These are phyloP conservation scores for Drosophila formosana DNA, from an alignment of 2,888 invertebrate species.

Conservation along the genomic window DNA sequence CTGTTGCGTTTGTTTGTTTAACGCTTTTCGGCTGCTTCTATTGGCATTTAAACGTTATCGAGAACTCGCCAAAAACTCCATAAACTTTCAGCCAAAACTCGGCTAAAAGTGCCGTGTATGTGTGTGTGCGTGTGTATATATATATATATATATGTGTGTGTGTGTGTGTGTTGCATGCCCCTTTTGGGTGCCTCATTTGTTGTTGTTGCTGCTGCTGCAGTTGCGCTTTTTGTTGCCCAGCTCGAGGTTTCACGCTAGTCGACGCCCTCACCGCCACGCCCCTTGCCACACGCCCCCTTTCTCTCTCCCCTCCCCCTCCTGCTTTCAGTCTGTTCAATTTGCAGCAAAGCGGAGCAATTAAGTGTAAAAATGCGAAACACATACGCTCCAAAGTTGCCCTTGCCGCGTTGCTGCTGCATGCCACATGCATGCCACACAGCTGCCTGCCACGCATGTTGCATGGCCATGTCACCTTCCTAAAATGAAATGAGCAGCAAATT, in stretches of 20 bases:
- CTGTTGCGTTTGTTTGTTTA: slow-evolving; percentile 60
- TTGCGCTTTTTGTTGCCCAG: slow-evolving; percentile 70
- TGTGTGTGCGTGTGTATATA: slow-evolving; percentile 24
- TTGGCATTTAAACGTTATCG: slow-evolving; percentile 79
- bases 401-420: slow-evolving; percentile 16
- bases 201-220: slow-evolving; percentile 50
- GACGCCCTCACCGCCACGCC: slow-evolving; percentile 5
- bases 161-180: slow-evolving; percentile 54
- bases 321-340: slow-evolving; percentile 68
- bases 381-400: slow-evolving; percentile 68
- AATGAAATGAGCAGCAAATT: slow-evolving; percentile 81
- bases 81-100: slow-evolving; percentile 40
- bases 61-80: slow-evolving; percentile 75
- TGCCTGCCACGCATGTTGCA: slow-evolving; percentile 71
- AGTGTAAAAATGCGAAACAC: slow-evolving; percentile 81
- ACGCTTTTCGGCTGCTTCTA: slow-evolving; percentile 60
- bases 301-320: not conserved
- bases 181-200: slow-evolving; percentile 9
- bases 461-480: slow-evolving; percentile 79
- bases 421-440: slow-evolving; percentile 36
- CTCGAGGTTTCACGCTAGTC: slow-evolving; percentile 31
- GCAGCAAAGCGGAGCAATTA: slow-evolving; percentile 77
- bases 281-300: not conserved
- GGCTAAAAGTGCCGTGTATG: slow-evolving; percentile 18
- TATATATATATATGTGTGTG: slow-evolving; percentile 17